phyloP scores from a whole-genome alignment of 2,888 invertebrate species.

The Dolichomitus sp. region DNA sequence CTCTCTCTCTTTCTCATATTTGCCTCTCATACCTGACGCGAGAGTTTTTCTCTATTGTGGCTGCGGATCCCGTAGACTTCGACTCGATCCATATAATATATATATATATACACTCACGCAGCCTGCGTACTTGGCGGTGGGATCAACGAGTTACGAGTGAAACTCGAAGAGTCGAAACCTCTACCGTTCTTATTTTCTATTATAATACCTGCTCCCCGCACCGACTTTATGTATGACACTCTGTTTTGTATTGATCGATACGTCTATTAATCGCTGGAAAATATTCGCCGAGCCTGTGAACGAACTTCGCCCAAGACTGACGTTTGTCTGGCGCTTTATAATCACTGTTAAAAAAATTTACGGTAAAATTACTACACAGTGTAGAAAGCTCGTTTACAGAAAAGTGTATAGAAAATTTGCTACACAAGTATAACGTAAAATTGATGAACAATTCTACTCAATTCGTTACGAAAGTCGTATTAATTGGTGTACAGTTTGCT shows the following conservation, averaged over 20 bases:
- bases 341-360: too few relatives aligned
- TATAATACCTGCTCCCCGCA: constrained; percentile 20
- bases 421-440: too few relatives aligned
- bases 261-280: constrained; percentile 1
- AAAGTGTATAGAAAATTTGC: too few relatives aligned
- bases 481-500: too few relatives aligned
- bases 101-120: constrained; percentile 5
- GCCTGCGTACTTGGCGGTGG: constrained; percentile 16
- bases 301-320: neutral
- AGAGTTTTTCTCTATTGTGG: constrained; percentile 49
- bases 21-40: constrained; percentile 40
- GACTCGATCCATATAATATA: constrained; percentile 22
- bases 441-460: too few relatives aligned
- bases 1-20: constrained; percentile 18
- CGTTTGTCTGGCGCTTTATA: neutral
- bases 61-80: constrained; percentile 27
- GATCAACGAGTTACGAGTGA: constrained; percentile 60
- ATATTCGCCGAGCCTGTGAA: neutral
- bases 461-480: too few relatives aligned
- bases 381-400: too few relatives aligned
- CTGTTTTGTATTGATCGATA: neutral
- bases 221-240: neutral
- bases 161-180: constrained; percentile 43
- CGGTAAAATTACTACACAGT: too few relatives aligned
- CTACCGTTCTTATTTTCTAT: constrained; percentile 18